phyloP scores from a whole-genome alignment of 2,797 vertebrate species.

The Eulemur mongoz region DNA sequence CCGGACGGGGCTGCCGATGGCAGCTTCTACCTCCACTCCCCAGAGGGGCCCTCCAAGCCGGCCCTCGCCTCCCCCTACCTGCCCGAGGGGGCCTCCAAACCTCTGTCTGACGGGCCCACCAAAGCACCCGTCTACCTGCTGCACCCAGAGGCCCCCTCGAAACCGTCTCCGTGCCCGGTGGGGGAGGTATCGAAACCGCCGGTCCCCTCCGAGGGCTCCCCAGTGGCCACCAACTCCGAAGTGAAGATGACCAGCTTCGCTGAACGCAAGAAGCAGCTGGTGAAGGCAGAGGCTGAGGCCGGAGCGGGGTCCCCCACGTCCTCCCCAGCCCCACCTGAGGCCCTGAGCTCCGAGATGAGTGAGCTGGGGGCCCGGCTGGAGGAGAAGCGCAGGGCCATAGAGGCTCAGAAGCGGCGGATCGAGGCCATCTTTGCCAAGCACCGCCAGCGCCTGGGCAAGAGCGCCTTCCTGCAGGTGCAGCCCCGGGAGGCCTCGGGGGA shows the following conservation, averaged over 20 bases:
- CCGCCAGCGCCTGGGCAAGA: slow-evolving; percentile 93
- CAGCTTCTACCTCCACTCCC: slow-evolving; percentile 94
- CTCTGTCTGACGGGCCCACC: slow-evolving; percentile 59
- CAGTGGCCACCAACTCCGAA: slow-evolving; percentile 83
- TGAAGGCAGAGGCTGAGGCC: slow-evolving; percentile 72
- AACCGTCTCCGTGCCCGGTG: slow-evolving; percentile 85
- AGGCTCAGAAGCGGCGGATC: slow-evolving; percentile 96
- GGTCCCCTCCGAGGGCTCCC: slow-evolving; percentile 62
- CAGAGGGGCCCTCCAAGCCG: slow-evolving; percentile 84
- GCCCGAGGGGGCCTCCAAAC: slow-evolving; percentile 83
- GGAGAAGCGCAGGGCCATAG: slow-evolving; percentile 94
- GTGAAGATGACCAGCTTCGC: slow-evolving; percentile 96
- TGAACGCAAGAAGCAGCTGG: slow-evolving; percentile 91
- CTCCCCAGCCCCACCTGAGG: slow-evolving; percentile 85
- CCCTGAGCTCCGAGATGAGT: slow-evolving; percentile 92
- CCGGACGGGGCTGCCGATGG: slow-evolving; percentile 93
- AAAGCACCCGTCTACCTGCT: slow-evolving; percentile 77
- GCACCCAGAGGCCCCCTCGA: slow-evolving; percentile 86
- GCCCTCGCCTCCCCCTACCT: slow-evolving; percentile 74
- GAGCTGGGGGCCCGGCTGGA: slow-evolving; percentile 92
- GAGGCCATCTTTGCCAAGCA: slow-evolving; percentile 96
- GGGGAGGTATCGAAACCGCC: slow-evolving; percentile 56
- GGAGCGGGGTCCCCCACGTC: slow-evolving; percentile 68
- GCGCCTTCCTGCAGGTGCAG: slow-evolving; percentile 93
- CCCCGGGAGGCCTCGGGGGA: slow-evolving; percentile 87